Evolutionary conservation across 2,113 vertebrate species (phyloP).

Genomic region (Psilopsiagon aymara): DNA sequence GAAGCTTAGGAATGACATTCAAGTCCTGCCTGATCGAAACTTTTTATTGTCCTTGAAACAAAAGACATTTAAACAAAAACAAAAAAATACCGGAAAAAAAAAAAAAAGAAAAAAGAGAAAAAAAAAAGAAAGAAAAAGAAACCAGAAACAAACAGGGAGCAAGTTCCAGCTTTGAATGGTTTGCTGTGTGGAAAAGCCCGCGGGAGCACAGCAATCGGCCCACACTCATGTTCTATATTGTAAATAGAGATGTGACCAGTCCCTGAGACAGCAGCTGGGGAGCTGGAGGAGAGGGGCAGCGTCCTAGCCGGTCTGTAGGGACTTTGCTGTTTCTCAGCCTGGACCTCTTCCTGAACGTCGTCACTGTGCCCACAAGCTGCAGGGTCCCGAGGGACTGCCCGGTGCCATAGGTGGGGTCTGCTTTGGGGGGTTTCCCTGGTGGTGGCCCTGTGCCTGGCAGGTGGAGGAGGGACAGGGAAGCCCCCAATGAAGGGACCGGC

Average conservation of each 20-base stretch:
- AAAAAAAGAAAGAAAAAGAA: not conserved
- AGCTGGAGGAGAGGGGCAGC: slow-evolving; percentile 43
- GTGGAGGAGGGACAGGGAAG: not conserved
- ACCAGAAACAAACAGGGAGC: slow-evolving; percentile 54
- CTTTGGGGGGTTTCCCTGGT: not conserved
- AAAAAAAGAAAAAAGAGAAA: rapidly evolving
- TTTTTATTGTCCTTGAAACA: slow-evolving; percentile 74
- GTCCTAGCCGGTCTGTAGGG: slow-evolving; percentile 27
- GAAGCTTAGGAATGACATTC: slow-evolving; percentile 78
- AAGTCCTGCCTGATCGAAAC: slow-evolving; percentile 77
- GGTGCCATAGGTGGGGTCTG: slow-evolving; percentile 40
- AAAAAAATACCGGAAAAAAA: not conserved
- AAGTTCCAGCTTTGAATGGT: slow-evolving; percentile 65
- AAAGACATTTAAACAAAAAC: slow-evolving; percentile 51
- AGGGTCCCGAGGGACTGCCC: slow-evolving; percentile 52
- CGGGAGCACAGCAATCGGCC: slow-evolving; percentile 46
- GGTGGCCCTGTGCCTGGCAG: not conserved
- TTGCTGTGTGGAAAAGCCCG: slow-evolving; percentile 67
- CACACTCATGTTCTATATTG: slow-evolving; percentile 66
- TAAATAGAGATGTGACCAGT: slow-evolving; percentile 70
- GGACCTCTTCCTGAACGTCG: slow-evolving; percentile 61
- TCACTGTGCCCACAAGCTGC: slow-evolving; percentile 69
- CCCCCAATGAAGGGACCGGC: slow-evolving; percentile 8
- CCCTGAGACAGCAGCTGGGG: slow-evolving; percentile 56
- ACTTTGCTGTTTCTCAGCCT: slow-evolving; percentile 47